Conservation (phyloP, 2,797 vertebrate species). For the Hyperoplus lanceolatus region DNA sequence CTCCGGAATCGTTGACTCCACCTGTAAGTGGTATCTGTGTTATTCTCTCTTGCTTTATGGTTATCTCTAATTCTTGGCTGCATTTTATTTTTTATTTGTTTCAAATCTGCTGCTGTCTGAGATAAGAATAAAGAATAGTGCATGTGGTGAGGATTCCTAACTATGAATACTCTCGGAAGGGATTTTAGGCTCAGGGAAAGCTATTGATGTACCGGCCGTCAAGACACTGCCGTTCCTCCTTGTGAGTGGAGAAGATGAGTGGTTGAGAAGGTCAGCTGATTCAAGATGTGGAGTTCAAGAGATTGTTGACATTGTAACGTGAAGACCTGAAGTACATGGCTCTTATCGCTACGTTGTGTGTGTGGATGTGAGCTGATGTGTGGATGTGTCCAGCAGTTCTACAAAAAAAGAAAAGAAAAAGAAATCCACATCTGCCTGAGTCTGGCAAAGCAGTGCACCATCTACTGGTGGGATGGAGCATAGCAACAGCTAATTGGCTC, state of each 20-base stretch:
- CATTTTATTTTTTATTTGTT: conserved; percentile 10
- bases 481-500: neutral
- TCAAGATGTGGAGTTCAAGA: neutral
- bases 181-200: conserved; percentile 18
- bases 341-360: fast-evolving
- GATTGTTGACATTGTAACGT: neutral
- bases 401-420: neutral
- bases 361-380: neutral
- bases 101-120: conserved; percentile 10
- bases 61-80: neutral
- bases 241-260: neutral
- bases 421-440: neutral
- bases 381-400: too few relatives aligned
- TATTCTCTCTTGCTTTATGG: neutral
- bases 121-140: neutral
- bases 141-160: neutral
- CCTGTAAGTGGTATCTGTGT: neutral
- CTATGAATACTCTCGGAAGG: neutral
- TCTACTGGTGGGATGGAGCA: conserved; percentile 61
- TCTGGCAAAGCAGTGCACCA: conserved; percentile 50
- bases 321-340: neutral
- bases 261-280: neutral
- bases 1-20: too few relatives aligned
- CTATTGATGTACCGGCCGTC: neutral
- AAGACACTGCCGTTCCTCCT: neutral